Conservation (phyloP, 2,113 vertebrate genomes). For the Indicator indicator region DNA sequence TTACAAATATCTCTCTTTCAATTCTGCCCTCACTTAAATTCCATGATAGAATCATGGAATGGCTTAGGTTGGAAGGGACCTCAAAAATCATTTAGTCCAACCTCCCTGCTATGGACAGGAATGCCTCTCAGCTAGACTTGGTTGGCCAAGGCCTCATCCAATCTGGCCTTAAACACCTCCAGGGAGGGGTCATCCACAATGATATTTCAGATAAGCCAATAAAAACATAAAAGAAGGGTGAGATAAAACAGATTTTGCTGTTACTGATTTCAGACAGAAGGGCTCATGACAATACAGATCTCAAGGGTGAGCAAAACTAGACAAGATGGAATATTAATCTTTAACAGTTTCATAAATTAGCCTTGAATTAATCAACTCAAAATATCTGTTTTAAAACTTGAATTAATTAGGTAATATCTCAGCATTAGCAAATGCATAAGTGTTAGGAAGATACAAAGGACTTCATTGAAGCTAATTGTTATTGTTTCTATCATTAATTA, state of each 20-base stretch:
- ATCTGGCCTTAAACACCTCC: too few species aligned
- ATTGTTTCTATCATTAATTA: constrained; percentile 32
- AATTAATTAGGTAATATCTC: constrained; percentile 16
- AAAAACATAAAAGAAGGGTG: not conserved
- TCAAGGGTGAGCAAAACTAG: not conserved
- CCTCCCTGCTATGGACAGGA: too few species aligned
- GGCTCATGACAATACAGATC: not conserved
- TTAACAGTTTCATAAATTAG: not conserved
- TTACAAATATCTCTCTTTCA: constrained; percentile 19
- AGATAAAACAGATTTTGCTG: not conserved
- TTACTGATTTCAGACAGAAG: constrained; percentile 1
- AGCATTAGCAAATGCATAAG: not conserved
- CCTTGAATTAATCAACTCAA: constrained; percentile 27
- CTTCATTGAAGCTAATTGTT: not conserved
- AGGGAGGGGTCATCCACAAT: not conserved
- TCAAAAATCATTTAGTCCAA: too few species aligned
- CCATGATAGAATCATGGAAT: not conserved
- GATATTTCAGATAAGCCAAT: not conserved
- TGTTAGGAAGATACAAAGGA: constrained; percentile 4
- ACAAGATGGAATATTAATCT: not conserved
- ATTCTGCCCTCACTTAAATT: constrained; percentile 10
- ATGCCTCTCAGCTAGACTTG: too few species aligned
- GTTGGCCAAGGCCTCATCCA: too few species aligned
- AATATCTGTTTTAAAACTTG: not conserved
- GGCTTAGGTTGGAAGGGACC: too few species aligned